Evolutionary conservation across 2,888 invertebrate genomes (phyloP), one percentile per base, ranked within the genome.

Genomic region (Trichacis sp.): DNA sequence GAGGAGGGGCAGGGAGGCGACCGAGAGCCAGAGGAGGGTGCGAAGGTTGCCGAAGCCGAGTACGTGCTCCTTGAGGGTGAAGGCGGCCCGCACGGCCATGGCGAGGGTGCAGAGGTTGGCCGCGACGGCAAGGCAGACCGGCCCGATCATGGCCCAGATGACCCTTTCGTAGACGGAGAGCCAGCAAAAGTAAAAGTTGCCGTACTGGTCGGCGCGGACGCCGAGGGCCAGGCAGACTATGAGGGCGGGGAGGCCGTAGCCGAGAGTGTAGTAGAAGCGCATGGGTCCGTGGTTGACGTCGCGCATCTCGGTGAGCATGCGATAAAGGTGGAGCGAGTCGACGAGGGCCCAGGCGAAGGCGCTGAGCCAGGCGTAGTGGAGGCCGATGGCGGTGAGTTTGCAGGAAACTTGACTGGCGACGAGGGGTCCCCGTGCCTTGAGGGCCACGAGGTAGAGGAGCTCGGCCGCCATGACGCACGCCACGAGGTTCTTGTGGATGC

Each of bases 211-310:
- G 33, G 96, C 96, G 55, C 96, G 89, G 0, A 97, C 95, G 0
- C 96, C 95, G 19, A 97, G 95, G 1, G 97, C 93, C 17, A 98
- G 87, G 29, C 95, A 95, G 0, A 97, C 94, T 46, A 94, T 90
- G 11, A 97, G 91, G 0, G 97, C 96, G 0, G 98, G 97, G 64
- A 93, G 89, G 56, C 94, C 97, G 83, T 97, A 98, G 12, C 96
- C 97, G 79, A 95, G 89, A 12, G 94, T 93, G 74, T 96, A 94
- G 82, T 95, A 97, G 82, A 97, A 95, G 61, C 90, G 88, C 92
- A 97, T 94, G 30, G 94, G 93, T 2, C 96, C 97, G 83, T 96
- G 95, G 87, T 98, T 97, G 47, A 98, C 96, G 85, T 97, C 97
- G 2, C 97, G 88, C 88, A 97, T 93, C 86, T 97, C 97, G 1